Conservation (phyloP, 2,888 invertebrate genomes). For the Dynastes hyllus region DNA sequence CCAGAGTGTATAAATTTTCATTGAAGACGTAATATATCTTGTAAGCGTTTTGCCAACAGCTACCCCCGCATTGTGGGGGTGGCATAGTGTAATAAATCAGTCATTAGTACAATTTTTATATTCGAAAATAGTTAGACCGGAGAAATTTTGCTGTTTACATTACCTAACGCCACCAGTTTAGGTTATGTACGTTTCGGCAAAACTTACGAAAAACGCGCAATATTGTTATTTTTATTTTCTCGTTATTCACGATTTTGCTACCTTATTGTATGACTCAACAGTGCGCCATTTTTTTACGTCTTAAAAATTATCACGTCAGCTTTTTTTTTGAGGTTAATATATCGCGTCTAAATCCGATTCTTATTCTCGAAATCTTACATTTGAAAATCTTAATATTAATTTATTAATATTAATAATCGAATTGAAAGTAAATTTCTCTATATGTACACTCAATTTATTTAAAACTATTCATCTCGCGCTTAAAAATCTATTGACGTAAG, state of each 20-base stretch:
- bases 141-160: constrained; percentile 28
- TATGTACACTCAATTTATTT: neutral
- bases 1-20: constrained; percentile 25
- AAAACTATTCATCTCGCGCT: neutral
- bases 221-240: constrained; percentile 33
- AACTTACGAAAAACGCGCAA: constrained; percentile 7
- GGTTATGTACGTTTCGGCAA: constrained; percentile 10
- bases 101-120: constrained; percentile 43
- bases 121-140: constrained; percentile 27
- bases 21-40: constrained; percentile 42
- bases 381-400: neutral
- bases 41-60: constrained; percentile 23
- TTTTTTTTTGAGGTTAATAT: neutral
- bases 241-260: constrained; percentile 19
- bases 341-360: neutral
- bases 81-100: constrained; percentile 34
- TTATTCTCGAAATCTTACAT: neutral
- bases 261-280: constrained; percentile 6
- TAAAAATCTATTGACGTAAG: constrained; percentile 8
- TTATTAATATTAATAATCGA: no score
- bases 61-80: constrained; percentile 46
- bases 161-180: constrained; percentile 16
- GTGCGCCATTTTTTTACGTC: constrained; percentile 7
- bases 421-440: no score
- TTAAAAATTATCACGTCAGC: neutral